A percentile compares a stretch with the other conserved stretches of the same genome.
Evolutionary conservation across 2,113 vertebrate species (phyloP).

Genomic region (Thamnophis sirtalis): DNA sequence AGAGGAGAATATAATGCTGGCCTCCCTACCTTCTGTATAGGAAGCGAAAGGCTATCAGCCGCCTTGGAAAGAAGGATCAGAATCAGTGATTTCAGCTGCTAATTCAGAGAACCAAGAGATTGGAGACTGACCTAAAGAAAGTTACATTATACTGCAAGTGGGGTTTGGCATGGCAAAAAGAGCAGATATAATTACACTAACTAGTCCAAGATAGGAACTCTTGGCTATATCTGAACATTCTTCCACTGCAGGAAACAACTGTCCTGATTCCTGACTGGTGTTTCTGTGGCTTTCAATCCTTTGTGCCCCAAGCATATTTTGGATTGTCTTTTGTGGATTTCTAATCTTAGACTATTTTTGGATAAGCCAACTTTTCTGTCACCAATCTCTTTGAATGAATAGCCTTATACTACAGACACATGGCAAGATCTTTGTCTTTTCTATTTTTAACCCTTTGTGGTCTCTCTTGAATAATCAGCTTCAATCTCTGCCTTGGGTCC

Average conservation of each 20-base stretch:
- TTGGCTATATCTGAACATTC: not conserved
- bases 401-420: not conserved
- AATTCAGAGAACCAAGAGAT: not conserved
- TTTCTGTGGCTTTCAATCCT: not conserved
- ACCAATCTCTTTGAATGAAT: not conserved
- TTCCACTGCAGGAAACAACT: not conserved
- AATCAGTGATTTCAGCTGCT: not conserved
- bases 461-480: not conserved
- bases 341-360: not conserved
- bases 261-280: not conserved
- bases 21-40: not conserved
- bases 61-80: not conserved
- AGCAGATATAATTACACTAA: not conserved
- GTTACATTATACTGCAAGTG: not conserved
- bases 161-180: not conserved
- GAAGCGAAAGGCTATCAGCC: not conserved
- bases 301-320: not conserved
- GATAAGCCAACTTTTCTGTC: not conserved
- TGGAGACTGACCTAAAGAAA: not conserved
- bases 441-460: not conserved
- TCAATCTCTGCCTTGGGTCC: not conserved
- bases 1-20: not conserved
- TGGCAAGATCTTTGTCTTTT: not conserved
- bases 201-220: not conserved
- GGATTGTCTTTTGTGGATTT: not conserved